A percentile compares a stretch with the other conserved stretches of the same genome.
phyloP scores from a whole-genome alignment of 1,140 invertebrate species.

The Drosophila erecta region DNA sequence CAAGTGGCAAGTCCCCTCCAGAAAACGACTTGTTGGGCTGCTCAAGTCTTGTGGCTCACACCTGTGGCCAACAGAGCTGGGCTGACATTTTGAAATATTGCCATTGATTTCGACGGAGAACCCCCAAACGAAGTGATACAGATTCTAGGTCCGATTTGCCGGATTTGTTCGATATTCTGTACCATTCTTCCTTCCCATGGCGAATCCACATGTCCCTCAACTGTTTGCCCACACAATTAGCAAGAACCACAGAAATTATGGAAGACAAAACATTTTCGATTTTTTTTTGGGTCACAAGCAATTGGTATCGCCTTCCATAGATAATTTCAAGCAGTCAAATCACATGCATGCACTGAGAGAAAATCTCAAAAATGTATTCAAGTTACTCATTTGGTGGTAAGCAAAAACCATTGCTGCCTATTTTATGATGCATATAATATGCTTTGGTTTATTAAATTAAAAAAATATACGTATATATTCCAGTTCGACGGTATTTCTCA shows the following conservation, averaged over 20 bases:
- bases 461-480: too few relatives aligned
- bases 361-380: neutral
- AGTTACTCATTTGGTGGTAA: too few relatives aligned
- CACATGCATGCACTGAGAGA: conserved; percentile 36
- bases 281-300: conserved; percentile 72
- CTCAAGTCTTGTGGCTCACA: conserved; percentile 80
- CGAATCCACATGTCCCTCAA: conserved; percentile 43
- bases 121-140: conserved; percentile 46
- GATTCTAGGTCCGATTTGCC: conserved; percentile 46
- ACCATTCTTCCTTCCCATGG: conserved; percentile 71
- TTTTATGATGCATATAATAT: neutral
- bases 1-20: conserved; percentile 10
- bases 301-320: conserved; percentile 69
- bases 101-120: conserved; percentile 65
- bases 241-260: conserved; percentile 51
- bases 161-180: conserved; percentile 18
- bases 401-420: too few relatives aligned
- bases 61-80: conserved; percentile 62
- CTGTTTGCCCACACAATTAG: conserved; percentile 74
- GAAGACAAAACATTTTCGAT: conserved; percentile 41
- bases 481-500: neutral
- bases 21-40: conserved; percentile 45
- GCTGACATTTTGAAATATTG: conserved; percentile 82
- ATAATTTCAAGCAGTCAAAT: conserved; percentile 63
- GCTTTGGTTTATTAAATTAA: neutral